phyloP scores from a whole-genome alignment of 2,113 vertebrate species.

The human (Homo sapiens) region GRCh38 chr12:71820001-71820500 shows the following conservation, averaged over 20 bases:
- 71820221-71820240: not conserved
- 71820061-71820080: not conserved
- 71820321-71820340: not conserved
- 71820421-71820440: not conserved
- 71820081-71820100: not conserved
- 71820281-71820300: not conserved
- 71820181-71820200: not conserved
- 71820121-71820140: not conserved
- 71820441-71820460: conserved; percentile 58
- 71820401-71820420: not conserved
- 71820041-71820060: not conserved
- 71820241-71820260: not conserved
- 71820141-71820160: not conserved
- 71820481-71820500: conserved; percentile 55
- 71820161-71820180: not conserved
- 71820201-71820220: not conserved
- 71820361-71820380: not conserved
- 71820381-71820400: not conserved
- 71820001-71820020: not conserved
- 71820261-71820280: not conserved
- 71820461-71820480: conserved; percentile 42
- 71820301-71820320: not conserved
- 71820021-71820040: not conserved
- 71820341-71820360: not conserved
- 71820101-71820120: not conserved